phyloP scores from a whole-genome alignment of 2,888 invertebrate species.

The Drosophila limbata region DNA sequence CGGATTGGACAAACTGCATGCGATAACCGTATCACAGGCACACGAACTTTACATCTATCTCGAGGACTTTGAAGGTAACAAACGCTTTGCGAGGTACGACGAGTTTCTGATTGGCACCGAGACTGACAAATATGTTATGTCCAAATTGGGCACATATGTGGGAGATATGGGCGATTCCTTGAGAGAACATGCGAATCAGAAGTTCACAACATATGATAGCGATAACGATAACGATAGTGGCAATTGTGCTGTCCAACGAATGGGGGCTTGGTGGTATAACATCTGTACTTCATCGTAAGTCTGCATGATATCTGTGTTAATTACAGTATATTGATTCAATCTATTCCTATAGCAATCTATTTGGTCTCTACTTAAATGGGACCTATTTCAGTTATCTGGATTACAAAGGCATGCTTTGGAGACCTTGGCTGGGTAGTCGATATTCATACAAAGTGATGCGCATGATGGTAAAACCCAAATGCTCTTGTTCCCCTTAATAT shows the following conservation, averaged over 20 bases:
- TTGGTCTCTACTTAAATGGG: conserved; percentile 22
- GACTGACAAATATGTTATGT: conserved; percentile 88
- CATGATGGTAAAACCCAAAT: conserved; percentile 39
- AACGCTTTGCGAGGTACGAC: conserved; percentile 87
- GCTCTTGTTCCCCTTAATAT: not conserved
- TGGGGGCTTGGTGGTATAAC: conserved; percentile 91
- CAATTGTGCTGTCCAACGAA: conserved; percentile 89
- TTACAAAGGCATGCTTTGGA: conserved; percentile 13
- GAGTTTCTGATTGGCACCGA: conserved; percentile 89
- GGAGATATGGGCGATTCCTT: conserved; percentile 89
- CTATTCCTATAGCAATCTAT: conserved; percentile 1
- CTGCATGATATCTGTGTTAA: not conserved
- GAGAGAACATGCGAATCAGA: conserved; percentile 89
- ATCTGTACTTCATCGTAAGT: conserved; percentile 85
- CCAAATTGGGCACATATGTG: conserved; percentile 86
- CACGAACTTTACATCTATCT: conserved; percentile 87
- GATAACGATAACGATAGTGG: conserved; percentile 88
- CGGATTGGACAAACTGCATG: conserved; percentile 89
- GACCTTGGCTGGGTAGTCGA: not conserved
- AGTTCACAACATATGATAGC: conserved; percentile 89
- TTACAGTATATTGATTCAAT: not conserved
- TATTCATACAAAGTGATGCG: conserved; percentile 24
- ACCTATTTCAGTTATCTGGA: not conserved
- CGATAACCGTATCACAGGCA: conserved; percentile 82
- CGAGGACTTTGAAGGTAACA: conserved; percentile 87